phyloP scores from a whole-genome alignment of 2,888 invertebrate species.

The Blera fallax region DNA sequence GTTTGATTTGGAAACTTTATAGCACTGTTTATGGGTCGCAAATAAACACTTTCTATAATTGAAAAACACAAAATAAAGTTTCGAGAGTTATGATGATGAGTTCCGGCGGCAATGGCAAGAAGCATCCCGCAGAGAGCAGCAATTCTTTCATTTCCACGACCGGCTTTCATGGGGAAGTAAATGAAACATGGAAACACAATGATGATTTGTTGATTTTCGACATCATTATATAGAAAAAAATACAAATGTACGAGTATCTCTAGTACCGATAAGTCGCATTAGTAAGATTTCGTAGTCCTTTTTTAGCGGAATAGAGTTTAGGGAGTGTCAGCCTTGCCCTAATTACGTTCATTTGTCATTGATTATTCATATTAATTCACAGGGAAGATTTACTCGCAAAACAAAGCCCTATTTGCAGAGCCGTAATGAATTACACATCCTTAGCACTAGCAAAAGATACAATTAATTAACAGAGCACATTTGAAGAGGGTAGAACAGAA shows the following conservation, averaged over 20 bases:
- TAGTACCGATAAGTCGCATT: neutral
- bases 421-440: slow-evolving; percentile 30
- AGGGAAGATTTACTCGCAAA: slow-evolving; percentile 2
- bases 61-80: slow-evolving; percentile 4
- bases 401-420: slow-evolving; percentile 19
- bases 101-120: neutral
- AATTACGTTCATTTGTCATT: slow-evolving; percentile 39
- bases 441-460: slow-evolving; percentile 11
- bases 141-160: neutral
- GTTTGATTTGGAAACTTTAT: slow-evolving; percentile 20
- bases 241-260: neutral
- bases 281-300: neutral
- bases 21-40: slow-evolving; percentile 14
- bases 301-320: neutral
- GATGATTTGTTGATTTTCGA: slow-evolving; percentile 2
- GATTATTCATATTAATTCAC: slow-evolving; percentile 48
- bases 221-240: neutral
- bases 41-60: slow-evolving; percentile 33
- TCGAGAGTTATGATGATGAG: slow-evolving; percentile 4
- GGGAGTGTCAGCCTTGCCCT: neutral
- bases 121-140: neutral
- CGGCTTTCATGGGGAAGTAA: neutral
- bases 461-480: slow-evolving; percentile 48
- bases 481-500: neutral
- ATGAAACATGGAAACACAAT: neutral